Evolutionary conservation across 2,113 vertebrate genomes (phyloP).

Genomic region (Parotia lawesii): DNA sequence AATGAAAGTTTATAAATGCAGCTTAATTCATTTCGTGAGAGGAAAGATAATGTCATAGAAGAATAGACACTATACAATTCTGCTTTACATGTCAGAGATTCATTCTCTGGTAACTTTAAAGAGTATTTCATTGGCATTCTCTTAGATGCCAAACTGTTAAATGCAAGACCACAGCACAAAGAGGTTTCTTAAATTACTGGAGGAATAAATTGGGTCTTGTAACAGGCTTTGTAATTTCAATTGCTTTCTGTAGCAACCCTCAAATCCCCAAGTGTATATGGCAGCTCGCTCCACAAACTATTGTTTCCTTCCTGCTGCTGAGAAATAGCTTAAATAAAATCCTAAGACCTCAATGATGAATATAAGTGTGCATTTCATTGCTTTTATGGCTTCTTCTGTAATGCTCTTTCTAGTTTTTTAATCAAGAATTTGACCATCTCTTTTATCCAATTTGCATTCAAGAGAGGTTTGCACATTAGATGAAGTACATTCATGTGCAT

Average conservation of each 20-base stretch:
- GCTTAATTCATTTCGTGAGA: background rate
- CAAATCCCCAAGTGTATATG: background rate
- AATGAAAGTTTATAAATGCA: background rate
- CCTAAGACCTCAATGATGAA: background rate
- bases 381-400: background rate
- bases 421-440: background rate
- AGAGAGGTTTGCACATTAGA: background rate
- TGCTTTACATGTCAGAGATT: background rate
- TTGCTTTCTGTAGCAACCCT: background rate
- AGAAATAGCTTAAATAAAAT: slow-evolving; percentile 24
- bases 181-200: slow-evolving; percentile 30
- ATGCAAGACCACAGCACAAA: slow-evolving; percentile 7
- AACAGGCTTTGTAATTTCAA: background rate
- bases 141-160: background rate
- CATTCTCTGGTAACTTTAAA: background rate
- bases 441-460: slow-evolving; percentile 3
- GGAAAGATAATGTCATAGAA: background rate
- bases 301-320: slow-evolving; percentile 11
- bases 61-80: background rate
- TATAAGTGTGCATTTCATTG: background rate
- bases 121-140: background rate
- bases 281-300: background rate
- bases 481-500: background rate
- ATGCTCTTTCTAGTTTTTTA: background rate
- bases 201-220: slow-evolving; percentile 17